phyloP scores from a whole-genome alignment of 2,888 invertebrate genomes.

The Myopa tessellatipennis region DNA sequence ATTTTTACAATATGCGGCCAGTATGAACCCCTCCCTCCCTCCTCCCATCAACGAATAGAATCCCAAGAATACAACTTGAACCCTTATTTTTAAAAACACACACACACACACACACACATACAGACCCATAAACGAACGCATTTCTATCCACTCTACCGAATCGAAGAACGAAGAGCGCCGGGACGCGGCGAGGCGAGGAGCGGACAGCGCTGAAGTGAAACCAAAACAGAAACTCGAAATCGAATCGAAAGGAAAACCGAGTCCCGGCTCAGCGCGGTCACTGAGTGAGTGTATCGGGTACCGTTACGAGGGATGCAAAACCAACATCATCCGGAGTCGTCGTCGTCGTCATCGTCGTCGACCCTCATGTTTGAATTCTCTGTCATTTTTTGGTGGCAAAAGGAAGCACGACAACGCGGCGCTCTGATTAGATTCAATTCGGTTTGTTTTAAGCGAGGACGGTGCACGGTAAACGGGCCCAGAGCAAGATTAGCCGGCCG shows the following conservation, averaged over 20 bases:
- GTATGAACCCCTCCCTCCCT: neutral
- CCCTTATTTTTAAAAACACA: conserved; percentile 46
- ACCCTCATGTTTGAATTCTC: conserved; percentile 38
- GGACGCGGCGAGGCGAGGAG: no score
- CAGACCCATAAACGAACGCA: conserved; percentile 40
- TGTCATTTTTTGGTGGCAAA: conserved; percentile 59
- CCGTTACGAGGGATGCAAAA: conserved; percentile 41
- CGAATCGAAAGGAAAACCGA: conserved; percentile 6
- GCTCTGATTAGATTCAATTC: conserved; percentile 64
- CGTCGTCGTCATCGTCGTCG: conserved; percentile 33
- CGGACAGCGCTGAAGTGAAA: conserved; percentile 43
- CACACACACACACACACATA: conserved; percentile 43
- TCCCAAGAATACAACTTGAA: conserved; percentile 46
- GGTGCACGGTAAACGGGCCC: conserved; percentile 46
- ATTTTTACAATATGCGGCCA: conserved; percentile 64
- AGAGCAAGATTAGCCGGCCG: neutral
- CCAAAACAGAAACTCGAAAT: conserved; percentile 51
- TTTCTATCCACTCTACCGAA: conserved; percentile 34
- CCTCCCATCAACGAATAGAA: conserved; percentile 31
- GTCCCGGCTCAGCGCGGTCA: conserved; percentile 46
- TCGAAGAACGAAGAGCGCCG: conserved; percentile 12
- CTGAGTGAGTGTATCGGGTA: conserved; percentile 35
- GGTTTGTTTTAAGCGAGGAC: conserved; percentile 52
- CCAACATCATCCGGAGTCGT: conserved; percentile 52
- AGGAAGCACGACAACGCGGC: conserved; percentile 52